phyloP scores from a whole-genome alignment of 2,888 invertebrate genomes.

The Parnassius apollo region DNA sequence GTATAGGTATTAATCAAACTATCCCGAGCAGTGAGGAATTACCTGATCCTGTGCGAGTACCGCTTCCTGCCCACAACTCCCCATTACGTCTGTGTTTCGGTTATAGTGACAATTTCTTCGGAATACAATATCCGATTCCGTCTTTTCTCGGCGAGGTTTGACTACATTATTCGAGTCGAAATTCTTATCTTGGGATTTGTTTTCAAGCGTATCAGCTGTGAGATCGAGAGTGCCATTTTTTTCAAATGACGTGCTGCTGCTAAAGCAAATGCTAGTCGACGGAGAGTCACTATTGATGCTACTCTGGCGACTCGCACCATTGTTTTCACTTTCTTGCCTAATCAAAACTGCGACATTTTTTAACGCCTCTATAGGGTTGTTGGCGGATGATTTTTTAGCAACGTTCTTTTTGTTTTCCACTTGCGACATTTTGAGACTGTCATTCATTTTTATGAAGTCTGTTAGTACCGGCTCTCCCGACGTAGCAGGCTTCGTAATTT shows the following conservation, averaged over 20 bases:
- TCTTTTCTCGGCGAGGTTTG: constrained; percentile 91
- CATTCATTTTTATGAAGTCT: constrained; percentile 84
- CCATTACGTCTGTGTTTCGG: constrained; percentile 66
- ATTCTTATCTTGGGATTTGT: constrained; percentile 44
- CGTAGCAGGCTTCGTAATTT: constrained; percentile 64
- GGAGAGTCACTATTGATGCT: constrained; percentile 72
- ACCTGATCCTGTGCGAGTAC: constrained; percentile 79
- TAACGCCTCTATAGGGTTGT: constrained; percentile 70
- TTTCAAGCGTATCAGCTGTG: constrained; percentile 60
- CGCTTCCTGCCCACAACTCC: constrained; percentile 77
- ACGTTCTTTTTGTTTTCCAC: constrained; percentile 54
- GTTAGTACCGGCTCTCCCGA: constrained; percentile 86
- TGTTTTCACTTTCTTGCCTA: constrained; percentile 63
- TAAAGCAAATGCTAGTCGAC: constrained; percentile 64
- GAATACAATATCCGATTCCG: constrained; percentile 92
- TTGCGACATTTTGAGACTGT: constrained; percentile 72
- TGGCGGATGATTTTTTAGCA: constrained; percentile 51
- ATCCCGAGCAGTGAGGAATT: constrained; percentile 73
- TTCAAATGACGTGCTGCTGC: constrained; percentile 59
- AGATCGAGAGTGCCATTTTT: constrained; percentile 64
- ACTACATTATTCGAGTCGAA: constrained; percentile 66
- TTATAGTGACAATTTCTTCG: constrained; percentile 79
- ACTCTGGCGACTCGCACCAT: constrained; percentile 64
- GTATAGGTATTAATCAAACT: constrained; percentile 62
- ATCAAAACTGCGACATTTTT: constrained; percentile 69